phyloP scores from a whole-genome alignment of 2,888 invertebrate species.

The Rugalucina vietnamica region DNA sequence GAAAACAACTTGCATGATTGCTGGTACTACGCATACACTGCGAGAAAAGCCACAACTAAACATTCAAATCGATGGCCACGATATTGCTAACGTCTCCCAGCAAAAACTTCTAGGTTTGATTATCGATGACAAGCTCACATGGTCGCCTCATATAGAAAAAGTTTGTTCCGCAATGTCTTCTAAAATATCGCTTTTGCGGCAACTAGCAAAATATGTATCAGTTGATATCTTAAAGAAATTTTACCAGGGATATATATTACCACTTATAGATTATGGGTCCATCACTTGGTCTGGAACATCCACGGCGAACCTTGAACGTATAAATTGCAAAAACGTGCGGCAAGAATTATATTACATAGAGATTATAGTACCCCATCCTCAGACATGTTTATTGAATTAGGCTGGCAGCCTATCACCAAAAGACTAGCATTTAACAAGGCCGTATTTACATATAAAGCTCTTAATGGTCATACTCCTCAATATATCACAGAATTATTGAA shows the following conservation, averaged over 20 bases:
- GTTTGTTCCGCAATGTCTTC: neutral
- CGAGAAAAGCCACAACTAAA: neutral
- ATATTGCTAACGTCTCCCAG: neutral
- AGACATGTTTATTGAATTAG: neutral
- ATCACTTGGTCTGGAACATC: neutral
- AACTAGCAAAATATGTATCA: neutral
- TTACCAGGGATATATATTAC: neutral
- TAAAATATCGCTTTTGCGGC: neutral
- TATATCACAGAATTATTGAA: too few species aligned
- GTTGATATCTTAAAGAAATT: neutral
- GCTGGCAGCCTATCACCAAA: neutral
- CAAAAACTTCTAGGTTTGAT: neutral
- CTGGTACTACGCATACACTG: neutral
- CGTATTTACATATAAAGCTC: too few species aligned
- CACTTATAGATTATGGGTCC: neutral
- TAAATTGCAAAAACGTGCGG: neutral
- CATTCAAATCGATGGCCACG: neutral
- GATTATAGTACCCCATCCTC: neutral
- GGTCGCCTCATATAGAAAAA: neutral
- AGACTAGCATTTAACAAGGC: neutral
- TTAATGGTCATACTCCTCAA: too few species aligned
- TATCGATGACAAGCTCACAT: neutral
- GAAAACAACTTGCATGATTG: neutral
- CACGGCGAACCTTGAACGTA: neutral
- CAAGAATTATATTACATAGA: neutral